Base-by-base conservation (phyloP, 30 jellyfish, hydroid and myxozoan genomes). In the Chrysaora quinquecirrha region DNA sequence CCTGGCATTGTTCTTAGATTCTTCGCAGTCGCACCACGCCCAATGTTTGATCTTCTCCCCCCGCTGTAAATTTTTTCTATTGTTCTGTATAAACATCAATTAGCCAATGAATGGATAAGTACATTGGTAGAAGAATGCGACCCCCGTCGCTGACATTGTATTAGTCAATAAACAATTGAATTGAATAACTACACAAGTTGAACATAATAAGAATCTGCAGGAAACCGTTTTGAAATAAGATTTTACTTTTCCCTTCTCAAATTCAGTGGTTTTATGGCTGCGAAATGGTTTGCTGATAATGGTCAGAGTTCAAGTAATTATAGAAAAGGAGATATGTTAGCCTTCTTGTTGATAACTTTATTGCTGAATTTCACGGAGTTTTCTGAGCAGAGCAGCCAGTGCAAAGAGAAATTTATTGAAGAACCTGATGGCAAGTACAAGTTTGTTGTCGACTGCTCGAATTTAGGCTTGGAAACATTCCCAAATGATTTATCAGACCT, bases 371-470 rank as follows among this genome's bases (percentile, higher is more conserved):
- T 69, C 63, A 80, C 76, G 54, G 6, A 38, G 71, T 34, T 54
- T 82, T 82, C 92, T 64, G 73, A 10, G 1, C 92, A 82, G 49
- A 70, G 80, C 80, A 66, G 12, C 64, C 85, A 69, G 16, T 82
- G 92, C 66, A 74, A 68, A 20, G 83, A 82, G 30, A 82, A 70
- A 48, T 69, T 66, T 24, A 49, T 78, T 6, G 80, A 69, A 22
- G 92, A 82, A 58, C 61, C 95, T 43, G 89, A 85, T 67, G 85
- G 85, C 69, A 76, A 32, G 20, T 85, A 64, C 48, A 85, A 76
- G 9, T 85, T 73, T 58, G 89, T 64, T 19, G 96, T 93, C 30
- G 99, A 95, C 67, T 95, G 99, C 87, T 84, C 97, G 79, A 89
- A 95, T 82, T 90, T 64, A 21, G 99, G 97, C 48, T 48, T 95